Evolutionary conservation across 2,888 invertebrate species (phyloP).

Genomic region (Dicyrtomina minuta): DNA sequence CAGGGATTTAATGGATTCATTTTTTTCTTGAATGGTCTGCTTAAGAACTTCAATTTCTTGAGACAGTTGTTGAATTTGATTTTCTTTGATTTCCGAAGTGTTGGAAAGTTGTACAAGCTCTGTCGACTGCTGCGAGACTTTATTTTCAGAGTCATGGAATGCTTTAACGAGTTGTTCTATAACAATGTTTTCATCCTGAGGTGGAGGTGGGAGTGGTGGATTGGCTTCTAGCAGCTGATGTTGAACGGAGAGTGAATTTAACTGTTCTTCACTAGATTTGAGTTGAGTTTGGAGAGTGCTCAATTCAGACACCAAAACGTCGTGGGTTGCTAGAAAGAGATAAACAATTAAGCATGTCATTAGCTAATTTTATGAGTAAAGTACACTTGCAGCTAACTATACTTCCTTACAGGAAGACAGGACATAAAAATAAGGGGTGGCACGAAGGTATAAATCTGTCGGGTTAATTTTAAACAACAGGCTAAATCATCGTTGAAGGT

Average conservation of each 20-base stretch:
- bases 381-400: too few species aligned
- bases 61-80: slow-evolving; percentile 60
- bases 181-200: background rate
- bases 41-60: slow-evolving; percentile 63
- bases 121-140: background rate
- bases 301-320: slow-evolving; percentile 51
- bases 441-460: too few species aligned
- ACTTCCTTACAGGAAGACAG: too few species aligned
- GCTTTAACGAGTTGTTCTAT: background rate
- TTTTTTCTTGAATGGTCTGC: slow-evolving; percentile 60
- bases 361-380: too few species aligned
- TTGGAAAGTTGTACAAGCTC: too few species aligned
- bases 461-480: too few species aligned
- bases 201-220: background rate
- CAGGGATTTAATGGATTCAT: slow-evolving; percentile 57
- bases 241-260: background rate
- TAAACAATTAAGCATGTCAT: background rate
- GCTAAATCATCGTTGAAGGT: too few species aligned
- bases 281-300: background rate
- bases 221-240: background rate
- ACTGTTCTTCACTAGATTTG: background rate
- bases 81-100: slow-evolving; percentile 57
- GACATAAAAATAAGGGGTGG: too few species aligned
- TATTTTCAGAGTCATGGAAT: background rate
- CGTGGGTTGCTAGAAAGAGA: slow-evolving; percentile 48